Conservation (phyloP, 2,113 vertebrate genomes). For the Phaethon lepturus region DNA sequence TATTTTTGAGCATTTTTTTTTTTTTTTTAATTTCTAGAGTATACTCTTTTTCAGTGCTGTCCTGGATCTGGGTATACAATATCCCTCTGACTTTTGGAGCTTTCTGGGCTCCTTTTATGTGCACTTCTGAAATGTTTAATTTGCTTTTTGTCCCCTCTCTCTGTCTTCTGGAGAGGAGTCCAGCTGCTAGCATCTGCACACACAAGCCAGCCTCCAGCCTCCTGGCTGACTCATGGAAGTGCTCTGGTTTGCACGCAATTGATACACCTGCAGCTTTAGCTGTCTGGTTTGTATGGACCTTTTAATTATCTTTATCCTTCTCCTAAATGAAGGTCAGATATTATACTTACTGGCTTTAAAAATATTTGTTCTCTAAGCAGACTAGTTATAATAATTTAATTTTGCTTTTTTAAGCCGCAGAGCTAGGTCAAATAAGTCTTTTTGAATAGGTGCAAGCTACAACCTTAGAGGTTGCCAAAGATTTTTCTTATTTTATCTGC, state of each 20-base stretch:
- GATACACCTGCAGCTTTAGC: neutral
- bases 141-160: neutral
- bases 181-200: rapidly evolving
- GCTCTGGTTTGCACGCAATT: neutral
- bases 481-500: neutral
- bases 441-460: neutral
- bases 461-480: neutral
- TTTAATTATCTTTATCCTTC: neutral
- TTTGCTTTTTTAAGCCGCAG: neutral
- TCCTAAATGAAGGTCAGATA: neutral
- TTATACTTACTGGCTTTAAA: neutral
- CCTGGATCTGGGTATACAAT: neutral
- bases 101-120: neutral
- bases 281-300: neutral
- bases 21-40: neutral
- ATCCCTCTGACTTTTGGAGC: neutral
- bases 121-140: neutral
- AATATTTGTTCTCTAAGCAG: neutral
- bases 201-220: neutral
- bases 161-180: neutral
- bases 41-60: neutral
- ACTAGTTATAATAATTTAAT: neutral
- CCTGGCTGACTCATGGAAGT: neutral
- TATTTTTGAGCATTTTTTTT: neutral
- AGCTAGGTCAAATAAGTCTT: neutral